A percentile compares a stretch with the other conserved stretches of the same genome.
Conservation (phyloP, 2,797 vertebrate genomes). For the Notoglanidium macrostoma region DNA sequence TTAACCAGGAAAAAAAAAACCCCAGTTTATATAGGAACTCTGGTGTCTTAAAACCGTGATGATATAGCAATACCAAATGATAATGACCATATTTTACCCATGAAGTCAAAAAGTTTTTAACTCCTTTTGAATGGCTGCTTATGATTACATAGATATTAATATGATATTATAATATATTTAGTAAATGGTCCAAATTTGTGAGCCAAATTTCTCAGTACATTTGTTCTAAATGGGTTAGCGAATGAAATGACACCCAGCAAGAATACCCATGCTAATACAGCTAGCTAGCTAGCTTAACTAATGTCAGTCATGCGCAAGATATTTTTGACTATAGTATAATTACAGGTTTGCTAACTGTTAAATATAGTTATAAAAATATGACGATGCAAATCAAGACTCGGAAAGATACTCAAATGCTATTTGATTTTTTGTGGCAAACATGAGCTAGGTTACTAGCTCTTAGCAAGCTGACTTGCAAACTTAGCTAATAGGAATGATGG, state of each 20-base stretch:
- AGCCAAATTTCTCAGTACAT: neutral
- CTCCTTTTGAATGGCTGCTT: neutral
- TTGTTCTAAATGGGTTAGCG: neutral
- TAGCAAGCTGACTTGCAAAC: neutral
- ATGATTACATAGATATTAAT: neutral
- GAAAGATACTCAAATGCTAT: neutral
- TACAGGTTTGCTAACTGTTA: neutral
- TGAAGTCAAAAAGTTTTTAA: neutral
- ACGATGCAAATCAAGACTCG: too few relatives aligned
- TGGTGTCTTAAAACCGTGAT: neutral
- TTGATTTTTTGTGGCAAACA: neutral
- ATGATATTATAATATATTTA: neutral
- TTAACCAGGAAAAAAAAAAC: too few relatives aligned
- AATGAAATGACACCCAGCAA: neutral
- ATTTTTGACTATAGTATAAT: too few relatives aligned
- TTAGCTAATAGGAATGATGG: neutral
- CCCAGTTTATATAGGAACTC: too few relatives aligned
- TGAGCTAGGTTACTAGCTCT: neutral
- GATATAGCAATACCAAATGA: neutral
- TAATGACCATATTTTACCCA: neutral
- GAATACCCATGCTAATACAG: neutral
- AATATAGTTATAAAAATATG: neutral
- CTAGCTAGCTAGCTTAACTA: neutral
- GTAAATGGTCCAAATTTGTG: neutral
- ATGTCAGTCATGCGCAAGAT: neutral